Evolutionary conservation across 2,888 invertebrate genomes (phyloP), one percentile per base, ranked within the genome.

Genomic region (Ornithoptera priamus): DNA sequence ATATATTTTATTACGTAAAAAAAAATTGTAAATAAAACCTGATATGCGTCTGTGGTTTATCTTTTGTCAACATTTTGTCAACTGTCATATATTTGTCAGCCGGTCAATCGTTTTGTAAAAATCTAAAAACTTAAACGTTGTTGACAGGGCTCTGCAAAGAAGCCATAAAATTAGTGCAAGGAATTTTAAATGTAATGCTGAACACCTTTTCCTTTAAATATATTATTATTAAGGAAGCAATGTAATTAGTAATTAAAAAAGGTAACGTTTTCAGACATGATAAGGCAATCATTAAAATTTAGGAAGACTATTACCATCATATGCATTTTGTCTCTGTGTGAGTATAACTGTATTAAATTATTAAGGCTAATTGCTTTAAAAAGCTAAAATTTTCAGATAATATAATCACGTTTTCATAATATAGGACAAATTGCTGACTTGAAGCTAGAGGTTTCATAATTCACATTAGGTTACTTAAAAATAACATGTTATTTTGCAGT

Each of bases 261-360:
- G 42, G 72, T 70, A 78, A 72, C 76, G 79, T 73, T 79, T 80
- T 79, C 84, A 87, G 91, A 87, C 80, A 92, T 92, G 92, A 87
- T 89, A 89, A 90, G 86, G 77, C 89, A 88, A 83, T 83, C 81
- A 73, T 77, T 88, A 76, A 91, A 89, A 84, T 87, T 86, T 76
- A 87, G 90, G 80, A 91, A 90, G 81, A 88, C 88, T 81, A 75
- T 90, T 75, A 84, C 85, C 76, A 81, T 84, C 77, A 78, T 85
- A 77, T 82, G 82, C 77, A 75, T 88, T 78, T 74, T 87, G 74
- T 83, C 79, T 82, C 75, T 89, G 79, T 74, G 91, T 90, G 82
- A 90, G 91, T 90, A 81, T 53, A 66, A 30, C 18, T n/a, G 53
- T 39, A 10, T 62, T 62, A 20, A 42, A 20, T 24, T 53, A 1